Percentiles rank a stretch among this genome's conserved stretches.
phyloP scores from a whole-genome alignment of 2,113 vertebrate genomes.

The Phaethornis superciliosus region DNA sequence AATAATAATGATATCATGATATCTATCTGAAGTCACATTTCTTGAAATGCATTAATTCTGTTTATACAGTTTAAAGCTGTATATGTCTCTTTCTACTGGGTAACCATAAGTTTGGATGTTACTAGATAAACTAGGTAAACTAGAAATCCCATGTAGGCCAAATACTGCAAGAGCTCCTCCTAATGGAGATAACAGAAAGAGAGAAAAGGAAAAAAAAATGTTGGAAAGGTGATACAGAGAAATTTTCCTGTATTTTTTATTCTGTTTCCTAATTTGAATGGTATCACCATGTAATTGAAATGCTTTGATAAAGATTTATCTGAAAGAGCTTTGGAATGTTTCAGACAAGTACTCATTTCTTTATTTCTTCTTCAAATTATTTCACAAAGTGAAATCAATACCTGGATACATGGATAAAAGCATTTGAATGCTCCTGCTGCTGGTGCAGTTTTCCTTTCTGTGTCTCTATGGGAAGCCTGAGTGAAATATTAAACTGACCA shows the following conservation, averaged over 20 bases:
- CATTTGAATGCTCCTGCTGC: neutral
- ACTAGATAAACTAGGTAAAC: neutral
- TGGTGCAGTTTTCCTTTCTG: neutral
- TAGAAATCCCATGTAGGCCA: constrained; percentile 47
- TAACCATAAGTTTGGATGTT: neutral
- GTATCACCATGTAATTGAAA: neutral
- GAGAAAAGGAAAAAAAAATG: neutral
- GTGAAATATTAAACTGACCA: neutral
- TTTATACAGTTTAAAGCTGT: constrained; percentile 17
- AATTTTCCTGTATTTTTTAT: neutral
- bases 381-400: neutral
- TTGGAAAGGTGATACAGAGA: neutral
- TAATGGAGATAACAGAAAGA: constrained; percentile 76
- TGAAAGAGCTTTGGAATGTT: neutral
- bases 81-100: neutral
- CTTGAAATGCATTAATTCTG: neutral
- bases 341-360: neutral
- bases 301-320: neutral
- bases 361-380: neutral
- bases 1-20: neutral
- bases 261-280: neutral
- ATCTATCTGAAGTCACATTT: neutral
- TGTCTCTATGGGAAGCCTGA: neutral
- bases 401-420: neutral
- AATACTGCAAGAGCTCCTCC: constrained; percentile 87